phyloP scores from a whole-genome alignment of 2,888 invertebrate species.

The Ennomos fuscantarius region DNA sequence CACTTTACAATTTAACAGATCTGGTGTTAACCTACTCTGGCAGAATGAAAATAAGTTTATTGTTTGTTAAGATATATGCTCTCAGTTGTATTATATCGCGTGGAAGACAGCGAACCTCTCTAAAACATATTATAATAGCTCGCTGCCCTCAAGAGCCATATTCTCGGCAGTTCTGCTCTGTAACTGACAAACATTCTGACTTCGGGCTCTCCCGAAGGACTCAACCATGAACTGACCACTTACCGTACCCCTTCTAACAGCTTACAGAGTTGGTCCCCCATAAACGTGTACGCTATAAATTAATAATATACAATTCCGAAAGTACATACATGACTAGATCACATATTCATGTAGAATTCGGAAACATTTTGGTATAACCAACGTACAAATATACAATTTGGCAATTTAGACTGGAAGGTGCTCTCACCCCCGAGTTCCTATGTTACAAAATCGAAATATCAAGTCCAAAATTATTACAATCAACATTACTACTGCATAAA shows the following conservation, averaged over 20 bases:
- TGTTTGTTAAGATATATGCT: conserved; percentile 66
- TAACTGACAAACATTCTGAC: conserved; percentile 49
- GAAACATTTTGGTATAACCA: conserved; percentile 82
- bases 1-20: conserved; percentile 73
- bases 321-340: conserved; percentile 85
- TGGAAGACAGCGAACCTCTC: conserved; percentile 77
- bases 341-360: conserved; percentile 85
- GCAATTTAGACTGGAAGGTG: conserved; percentile 66
- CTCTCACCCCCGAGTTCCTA: conserved; percentile 53
- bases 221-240: conserved; percentile 52
- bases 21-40: conserved; percentile 73
- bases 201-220: conserved; percentile 45
- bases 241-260: conserved; percentile 62
- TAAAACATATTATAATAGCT: conserved; percentile 83
- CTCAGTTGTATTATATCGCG: conserved; percentile 74
- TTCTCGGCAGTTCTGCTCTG: conserved; percentile 59
- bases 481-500: conserved; percentile 64
- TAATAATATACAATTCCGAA: conserved; percentile 82
- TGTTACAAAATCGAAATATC: conserved; percentile 51
- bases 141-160: conserved; percentile 73
- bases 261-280: conserved; percentile 83
- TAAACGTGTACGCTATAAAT: conserved; percentile 78
- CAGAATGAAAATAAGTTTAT: conserved; percentile 58
- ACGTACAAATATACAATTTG: conserved; percentile 79
- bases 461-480: conserved; percentile 59